Evolutionary conservation across 2,888 invertebrate genomes (phyloP).

Genomic region (Keiferia lycopersicella): DNA sequence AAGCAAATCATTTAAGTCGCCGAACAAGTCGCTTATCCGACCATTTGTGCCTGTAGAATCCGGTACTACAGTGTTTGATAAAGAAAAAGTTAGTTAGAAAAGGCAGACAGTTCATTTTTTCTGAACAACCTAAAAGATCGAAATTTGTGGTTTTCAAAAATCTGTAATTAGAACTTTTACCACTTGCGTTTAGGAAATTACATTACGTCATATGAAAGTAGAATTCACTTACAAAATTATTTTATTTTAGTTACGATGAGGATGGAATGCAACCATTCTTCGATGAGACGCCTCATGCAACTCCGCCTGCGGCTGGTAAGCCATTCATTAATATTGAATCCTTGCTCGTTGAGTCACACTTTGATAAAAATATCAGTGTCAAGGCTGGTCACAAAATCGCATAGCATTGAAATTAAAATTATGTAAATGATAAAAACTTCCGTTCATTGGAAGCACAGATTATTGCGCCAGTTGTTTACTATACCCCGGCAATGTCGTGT

Average conservation of each 20-base stretch:
- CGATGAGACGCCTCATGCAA: constrained; percentile 75
- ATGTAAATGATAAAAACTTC: constrained; percentile 64
- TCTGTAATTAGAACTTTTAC: too few relatives aligned
- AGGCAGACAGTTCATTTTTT: too few relatives aligned
- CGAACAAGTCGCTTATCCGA: too few relatives aligned
- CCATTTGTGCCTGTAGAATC: too few relatives aligned
- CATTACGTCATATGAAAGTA: too few relatives aligned
- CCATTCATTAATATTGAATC: constrained; percentile 10
- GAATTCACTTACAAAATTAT: neutral
- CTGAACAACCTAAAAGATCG: too few relatives aligned
- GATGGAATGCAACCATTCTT: constrained; percentile 79
- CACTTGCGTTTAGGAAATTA: too few relatives aligned
- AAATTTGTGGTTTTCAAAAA: too few relatives aligned
- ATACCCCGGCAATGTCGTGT: constrained; percentile 50
- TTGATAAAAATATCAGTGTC: constrained; percentile 25
- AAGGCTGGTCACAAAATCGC: constrained; percentile 21
- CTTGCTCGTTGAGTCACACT: constrained; percentile 26
- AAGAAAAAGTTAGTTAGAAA: neutral
- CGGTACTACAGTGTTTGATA: too few relatives aligned
- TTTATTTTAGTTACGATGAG: constrained; percentile 66
- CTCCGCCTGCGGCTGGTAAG: constrained; percentile 73
- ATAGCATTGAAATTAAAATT: constrained; percentile 36
- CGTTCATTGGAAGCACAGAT: constrained; percentile 40
- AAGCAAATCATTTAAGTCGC: too few relatives aligned
- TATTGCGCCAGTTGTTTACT: constrained; percentile 46